A percentile compares a stretch with the other conserved stretches of the same genome.
Evolutionary conservation across 2,113 vertebrate genomes (phyloP).

Genomic region (Mesembrinibis cayennensis): DNA sequence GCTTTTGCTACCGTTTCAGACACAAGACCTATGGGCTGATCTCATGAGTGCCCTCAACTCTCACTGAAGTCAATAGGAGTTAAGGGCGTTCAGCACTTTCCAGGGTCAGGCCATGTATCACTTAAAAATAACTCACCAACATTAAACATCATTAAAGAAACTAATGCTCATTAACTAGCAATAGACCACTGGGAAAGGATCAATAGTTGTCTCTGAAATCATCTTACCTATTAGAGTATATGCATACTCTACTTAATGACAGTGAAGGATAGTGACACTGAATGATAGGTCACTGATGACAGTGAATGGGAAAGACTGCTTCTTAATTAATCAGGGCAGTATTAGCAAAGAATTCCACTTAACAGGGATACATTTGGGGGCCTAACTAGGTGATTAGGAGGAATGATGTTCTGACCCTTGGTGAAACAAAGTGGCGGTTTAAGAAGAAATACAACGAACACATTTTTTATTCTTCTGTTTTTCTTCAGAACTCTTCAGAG

Average conservation of each 20-base stretch:
- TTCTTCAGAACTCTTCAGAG: neutral
- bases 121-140: slow-evolving; percentile 66
- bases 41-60: slow-evolving; percentile 25
- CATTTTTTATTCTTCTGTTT: neutral
- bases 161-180: slow-evolving; percentile 67
- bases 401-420: slow-evolving; percentile 25
- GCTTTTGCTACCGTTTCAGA: neutral
- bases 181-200: slow-evolving; percentile 61
- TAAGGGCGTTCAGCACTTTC: slow-evolving; percentile 44
- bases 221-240: slow-evolving; percentile 49
- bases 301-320: slow-evolving; percentile 34
- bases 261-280: slow-evolving; percentile 50
- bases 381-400: slow-evolving; percentile 34
- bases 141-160: slow-evolving; percentile 69
- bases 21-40: neutral
- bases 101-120: slow-evolving; percentile 63
- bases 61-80: slow-evolving; percentile 23
- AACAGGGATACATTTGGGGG: neutral
- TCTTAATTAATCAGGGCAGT: slow-evolving; percentile 63
- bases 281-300: slow-evolving; percentile 59
- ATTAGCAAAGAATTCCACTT: slow-evolving; percentile 59
- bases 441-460: neutral
- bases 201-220: slow-evolving; percentile 57
- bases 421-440: neutral
- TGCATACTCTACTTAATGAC: slow-evolving; percentile 45